Evolutionary conservation across 2,797 vertebrate genomes (phyloP), one percentile per base, ranked within the genome.

Genomic region (Myoxocephalus aenaeus): DNA sequence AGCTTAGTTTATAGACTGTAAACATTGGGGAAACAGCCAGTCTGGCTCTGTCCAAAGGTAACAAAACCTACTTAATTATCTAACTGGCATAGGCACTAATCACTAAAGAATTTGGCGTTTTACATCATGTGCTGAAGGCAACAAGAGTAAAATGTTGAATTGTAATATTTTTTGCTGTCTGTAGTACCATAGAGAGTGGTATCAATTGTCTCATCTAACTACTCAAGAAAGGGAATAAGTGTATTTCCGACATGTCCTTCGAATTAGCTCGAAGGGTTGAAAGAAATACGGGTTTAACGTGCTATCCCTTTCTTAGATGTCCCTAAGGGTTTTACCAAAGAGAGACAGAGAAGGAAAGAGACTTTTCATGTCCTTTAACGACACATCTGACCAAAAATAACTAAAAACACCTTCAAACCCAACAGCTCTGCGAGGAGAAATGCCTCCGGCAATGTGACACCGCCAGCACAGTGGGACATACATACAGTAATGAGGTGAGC

Each of bases 401-500:
- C 70, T 75, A 27, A 72, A 83, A 75, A 58, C 75, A 85, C 77
- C 82, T 84, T 87, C 66, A 82, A 74, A 78, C 9, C 22, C 12
- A 58, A 70, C 66, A 32, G 73, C 67, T 79, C 40, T 2, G 65
- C 46, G 61, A 62, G 74, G 67, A 65, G 64, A 40, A 71, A 77
- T 56, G 72, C 83, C 83, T 79, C 7, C 13, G 81, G 71, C 81
- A 65, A 74, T 5, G 34, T 67, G 44, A 71, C 64, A 73, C 58
- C 22, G 32, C 68, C 53, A 71, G 61, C 83, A 58, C 75, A 82
- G 81, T 10, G 42, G 84, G 76, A 84, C 82, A 72, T 72, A 75
- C 84, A 87, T 72, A 70, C 79, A 81, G 73, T 82, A 84, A 91
- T 88, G 86, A 89, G 84, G 87, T 75, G 61, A 71, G 71, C 72